These are phyloP conservation scores for Pedicia rivosa DNA, from an alignment of 2,888 invertebrate genomes.

Conservation along the genomic window DNA sequence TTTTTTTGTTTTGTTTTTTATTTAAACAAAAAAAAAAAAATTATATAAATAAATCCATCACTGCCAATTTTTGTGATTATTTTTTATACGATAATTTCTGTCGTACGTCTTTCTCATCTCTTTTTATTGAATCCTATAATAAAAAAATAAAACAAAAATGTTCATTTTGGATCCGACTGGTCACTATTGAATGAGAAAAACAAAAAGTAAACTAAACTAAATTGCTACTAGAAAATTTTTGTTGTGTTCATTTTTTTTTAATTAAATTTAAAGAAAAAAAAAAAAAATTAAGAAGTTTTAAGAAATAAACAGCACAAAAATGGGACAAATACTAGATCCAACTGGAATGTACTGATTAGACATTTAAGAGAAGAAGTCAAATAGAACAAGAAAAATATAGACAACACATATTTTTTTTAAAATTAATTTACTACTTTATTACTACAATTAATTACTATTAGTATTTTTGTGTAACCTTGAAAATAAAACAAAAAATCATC, in stretches of 20 bases:
- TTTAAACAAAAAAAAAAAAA: not conserved
- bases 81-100: not conserved
- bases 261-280: conserved; percentile 1
- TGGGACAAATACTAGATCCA: conserved; percentile 26
- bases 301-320: no score
- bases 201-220: no score
- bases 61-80: conserved; percentile 8
- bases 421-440: no score
- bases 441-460: no score
- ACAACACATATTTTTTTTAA: not conserved
- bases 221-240: no score
- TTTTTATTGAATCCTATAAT: conserved; percentile 4
- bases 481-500: no score
- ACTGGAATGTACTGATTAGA: conserved; percentile 28
- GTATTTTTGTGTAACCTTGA: no score
- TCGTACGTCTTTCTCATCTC: not conserved
- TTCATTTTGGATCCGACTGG: conserved; percentile 28
- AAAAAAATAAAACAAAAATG: conserved; percentile 18
- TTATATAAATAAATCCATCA: conserved; percentile 2
- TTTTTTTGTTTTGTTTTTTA: no score
- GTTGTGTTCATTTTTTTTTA: no score
- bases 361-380: no score
- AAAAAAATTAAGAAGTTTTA: not conserved
- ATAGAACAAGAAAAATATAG: not conserved
- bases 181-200: conserved; percentile 21